Conservation (phyloP, 1,140 invertebrate genomes). For the Drosophila ficusphila region DNA sequence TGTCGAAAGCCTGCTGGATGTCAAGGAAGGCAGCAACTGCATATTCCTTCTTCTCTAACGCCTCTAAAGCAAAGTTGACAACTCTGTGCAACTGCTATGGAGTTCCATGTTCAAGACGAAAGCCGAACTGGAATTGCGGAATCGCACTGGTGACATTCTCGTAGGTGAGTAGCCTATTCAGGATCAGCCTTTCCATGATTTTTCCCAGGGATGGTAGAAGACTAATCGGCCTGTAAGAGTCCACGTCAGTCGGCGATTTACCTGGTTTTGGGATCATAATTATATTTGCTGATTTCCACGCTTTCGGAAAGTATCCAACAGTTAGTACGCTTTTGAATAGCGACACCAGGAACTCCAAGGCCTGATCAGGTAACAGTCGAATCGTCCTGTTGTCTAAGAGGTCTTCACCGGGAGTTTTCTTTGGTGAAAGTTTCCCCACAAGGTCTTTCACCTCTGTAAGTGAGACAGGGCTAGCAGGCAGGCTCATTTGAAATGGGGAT, state of each 20-base stretch:
- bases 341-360: background rate
- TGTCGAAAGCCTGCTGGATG: no score
- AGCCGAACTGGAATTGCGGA: background rate
- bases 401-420: no score
- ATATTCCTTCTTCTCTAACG: no score
- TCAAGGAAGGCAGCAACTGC: no score
- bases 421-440: no score
- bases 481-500: no score
- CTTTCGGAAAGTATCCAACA: conserved; percentile 12
- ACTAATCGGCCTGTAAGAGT: conserved; percentile 6
- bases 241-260: conserved; percentile 1
- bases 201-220: conserved; percentile 6
- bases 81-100: no score
- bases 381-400: no score
- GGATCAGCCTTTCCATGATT: background rate
- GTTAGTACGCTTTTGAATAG: background rate
- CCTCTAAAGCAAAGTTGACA: no score
- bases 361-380: no score
- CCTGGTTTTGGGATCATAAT: conserved; percentile 7
- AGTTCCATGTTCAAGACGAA: background rate
- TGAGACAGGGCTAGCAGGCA: background rate
- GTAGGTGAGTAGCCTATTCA: background rate
- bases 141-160: background rate
- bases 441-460: background rate
- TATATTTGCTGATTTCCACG: background rate